Conservation (phyloP, 2,113 vertebrate species). For the Aix galericulata region DNA sequence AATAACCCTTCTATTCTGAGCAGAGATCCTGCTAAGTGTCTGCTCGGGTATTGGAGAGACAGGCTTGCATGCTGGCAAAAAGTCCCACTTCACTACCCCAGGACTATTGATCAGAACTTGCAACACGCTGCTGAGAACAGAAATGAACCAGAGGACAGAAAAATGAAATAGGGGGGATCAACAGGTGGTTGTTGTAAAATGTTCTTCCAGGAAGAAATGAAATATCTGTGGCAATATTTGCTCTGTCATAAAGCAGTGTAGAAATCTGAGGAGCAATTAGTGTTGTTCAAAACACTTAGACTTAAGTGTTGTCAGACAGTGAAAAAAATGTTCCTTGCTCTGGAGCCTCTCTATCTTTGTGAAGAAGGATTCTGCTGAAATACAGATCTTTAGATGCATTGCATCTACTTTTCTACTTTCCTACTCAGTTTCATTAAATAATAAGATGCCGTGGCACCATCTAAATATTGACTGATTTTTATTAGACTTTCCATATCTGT, state of each 20-base stretch:
- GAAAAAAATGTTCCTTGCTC: conserved; percentile 5
- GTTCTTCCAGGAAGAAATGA: conserved; percentile 39
- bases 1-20: conserved; percentile 23
- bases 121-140: not conserved
- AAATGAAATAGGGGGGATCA: not conserved
- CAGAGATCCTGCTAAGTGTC: conserved; percentile 6
- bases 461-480: conserved; percentile 66
- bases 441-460: conserved; percentile 57
- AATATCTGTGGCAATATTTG: conserved; percentile 19
- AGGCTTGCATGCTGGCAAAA: not conserved
- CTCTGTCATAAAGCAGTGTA: not conserved
- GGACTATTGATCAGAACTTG: conserved; percentile 26
- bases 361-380: conserved; percentile 56
- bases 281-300: conserved; percentile 22
- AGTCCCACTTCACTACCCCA: not conserved
- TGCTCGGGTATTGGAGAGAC: not conserved
- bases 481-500: conserved; percentile 60
- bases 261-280: conserved; percentile 21
- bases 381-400: conserved; percentile 18
- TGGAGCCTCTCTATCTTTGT: conserved; percentile 35
- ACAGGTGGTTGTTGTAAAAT: not conserved
- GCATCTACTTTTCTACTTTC: not conserved
- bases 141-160: not conserved
- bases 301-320: conserved; percentile 17
- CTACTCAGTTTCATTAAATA: conserved; percentile 57